Percentiles rank a stretch among this genome's conserved stretches.
Conservation (phyloP, 2,113 vertebrate genomes). For the Condylura cristata region DNA sequence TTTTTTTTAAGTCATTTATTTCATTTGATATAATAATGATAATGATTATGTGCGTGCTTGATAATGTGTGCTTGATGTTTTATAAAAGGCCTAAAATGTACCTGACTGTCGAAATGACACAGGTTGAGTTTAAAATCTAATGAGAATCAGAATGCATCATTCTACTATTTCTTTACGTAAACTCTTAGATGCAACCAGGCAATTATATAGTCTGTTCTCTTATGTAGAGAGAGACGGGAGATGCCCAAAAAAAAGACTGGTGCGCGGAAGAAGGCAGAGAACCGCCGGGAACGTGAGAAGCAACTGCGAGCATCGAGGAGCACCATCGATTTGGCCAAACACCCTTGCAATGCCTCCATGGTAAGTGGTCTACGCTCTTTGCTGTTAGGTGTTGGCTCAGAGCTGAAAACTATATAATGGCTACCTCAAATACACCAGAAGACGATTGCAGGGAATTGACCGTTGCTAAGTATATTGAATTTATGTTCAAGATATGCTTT, state of each 20-base stretch:
- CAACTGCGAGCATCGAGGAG: slow-evolving; percentile 92
- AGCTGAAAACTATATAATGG: not conserved
- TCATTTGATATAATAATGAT: too few species aligned
- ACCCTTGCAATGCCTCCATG: slow-evolving; percentile 96
- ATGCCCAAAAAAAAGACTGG: slow-evolving; percentile 99
- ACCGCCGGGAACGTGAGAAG: slow-evolving; percentile 95
- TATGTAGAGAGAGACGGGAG: slow-evolving; percentile 61
- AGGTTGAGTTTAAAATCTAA: not conserved
- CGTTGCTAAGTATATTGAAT: not conserved
- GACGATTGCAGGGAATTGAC: not conserved
- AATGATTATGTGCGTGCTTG: too few species aligned
- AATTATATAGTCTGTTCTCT: slow-evolving; percentile 11
- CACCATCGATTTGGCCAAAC: slow-evolving; percentile 95
- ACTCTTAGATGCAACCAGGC: not conserved
- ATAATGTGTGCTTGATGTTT: not conserved
- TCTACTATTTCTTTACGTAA: not conserved
- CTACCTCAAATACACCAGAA: not conserved
- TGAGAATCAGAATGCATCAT: not conserved
- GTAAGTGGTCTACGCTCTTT: slow-evolving; percentile 81
- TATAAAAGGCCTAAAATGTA: not conserved
- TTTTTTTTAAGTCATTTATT: not conserved
- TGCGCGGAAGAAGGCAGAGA: slow-evolving; percentile 97
- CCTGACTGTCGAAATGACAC: not conserved
- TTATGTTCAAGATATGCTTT: not conserved
- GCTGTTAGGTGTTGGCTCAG: not conserved